Percentiles rank a stretch among this genome's conserved stretches.
phyloP scores from a whole-genome alignment of 2,113 vertebrate species.

The Fregata magnificens region DNA sequence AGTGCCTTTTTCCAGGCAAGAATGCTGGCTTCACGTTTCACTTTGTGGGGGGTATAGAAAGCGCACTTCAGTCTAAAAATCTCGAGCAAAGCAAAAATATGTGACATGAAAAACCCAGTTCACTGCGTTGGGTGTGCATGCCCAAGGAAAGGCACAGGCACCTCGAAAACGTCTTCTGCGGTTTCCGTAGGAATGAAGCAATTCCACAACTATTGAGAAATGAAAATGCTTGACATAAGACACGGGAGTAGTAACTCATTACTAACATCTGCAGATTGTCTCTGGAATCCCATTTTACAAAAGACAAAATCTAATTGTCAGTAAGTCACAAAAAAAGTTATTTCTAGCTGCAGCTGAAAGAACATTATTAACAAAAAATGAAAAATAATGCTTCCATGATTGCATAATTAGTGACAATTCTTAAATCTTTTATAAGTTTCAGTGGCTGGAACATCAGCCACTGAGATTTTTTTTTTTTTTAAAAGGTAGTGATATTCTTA shows the following conservation, averaged over 20 bases:
- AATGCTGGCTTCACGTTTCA: background rate
- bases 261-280: background rate
- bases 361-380: background rate
- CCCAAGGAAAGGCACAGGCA: background rate
- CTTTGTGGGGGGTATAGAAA: background rate
- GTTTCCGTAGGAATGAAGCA: background rate
- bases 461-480: background rate
- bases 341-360: background rate
- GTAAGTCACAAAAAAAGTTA: background rate
- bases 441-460: background rate
- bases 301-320: background rate
- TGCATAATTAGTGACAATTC: background rate
- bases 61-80: background rate
- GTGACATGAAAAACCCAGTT: background rate
- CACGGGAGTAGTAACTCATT: background rate
- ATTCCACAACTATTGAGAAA: background rate
- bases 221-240: background rate
- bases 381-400: background rate
- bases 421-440: background rate
- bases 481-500: background rate
- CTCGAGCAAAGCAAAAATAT: constrained; percentile 35
- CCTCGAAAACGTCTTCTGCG: background rate
- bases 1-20: background rate
- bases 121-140: background rate
- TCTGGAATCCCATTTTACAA: background rate